Conservation (phyloP, 1,140 invertebrate genomes). For the Delia radicum region DNA sequence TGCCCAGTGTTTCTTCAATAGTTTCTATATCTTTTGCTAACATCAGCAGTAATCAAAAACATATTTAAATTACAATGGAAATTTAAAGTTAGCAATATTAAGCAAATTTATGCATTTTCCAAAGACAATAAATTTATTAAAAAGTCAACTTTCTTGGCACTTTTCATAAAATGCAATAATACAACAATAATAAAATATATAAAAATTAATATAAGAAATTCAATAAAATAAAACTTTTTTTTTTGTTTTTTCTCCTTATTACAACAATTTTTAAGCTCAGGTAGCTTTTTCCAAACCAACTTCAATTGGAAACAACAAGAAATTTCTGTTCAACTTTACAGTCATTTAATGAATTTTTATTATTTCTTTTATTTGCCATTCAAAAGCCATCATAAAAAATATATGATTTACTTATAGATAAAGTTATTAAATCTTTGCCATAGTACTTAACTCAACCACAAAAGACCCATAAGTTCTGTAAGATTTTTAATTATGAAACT, state of each 20-base stretch:
- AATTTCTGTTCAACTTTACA: too few species aligned
- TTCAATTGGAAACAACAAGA: too few species aligned
- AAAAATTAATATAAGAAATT: too few species aligned
- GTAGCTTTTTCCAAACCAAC: too few species aligned
- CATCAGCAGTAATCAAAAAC: not conserved
- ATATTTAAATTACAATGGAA: not conserved
- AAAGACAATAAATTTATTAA: not conserved
- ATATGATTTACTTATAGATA: constrained; percentile 1
- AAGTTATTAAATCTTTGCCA: constrained; percentile 15
- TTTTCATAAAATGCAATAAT: not conserved
- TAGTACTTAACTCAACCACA: constrained; percentile 12
- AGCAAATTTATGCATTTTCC: not conserved
- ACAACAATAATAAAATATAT: not conserved
- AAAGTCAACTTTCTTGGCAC: not conserved
- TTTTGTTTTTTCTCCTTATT: too few species aligned
- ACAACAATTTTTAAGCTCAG: too few species aligned
- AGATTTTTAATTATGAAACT: constrained; percentile 24
- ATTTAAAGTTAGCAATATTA: not conserved
- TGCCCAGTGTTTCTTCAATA: not conserved
- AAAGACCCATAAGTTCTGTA: constrained; percentile 15
- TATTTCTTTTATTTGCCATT: not conserved
- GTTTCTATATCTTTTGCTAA: not conserved
- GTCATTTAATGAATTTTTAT: not conserved
- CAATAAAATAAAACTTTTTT: too few species aligned
- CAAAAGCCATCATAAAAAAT: not conserved